Evolutionary conservation across 2,797 vertebrate species (phyloP).

Genomic region (Caiman crocodilus): DNA sequence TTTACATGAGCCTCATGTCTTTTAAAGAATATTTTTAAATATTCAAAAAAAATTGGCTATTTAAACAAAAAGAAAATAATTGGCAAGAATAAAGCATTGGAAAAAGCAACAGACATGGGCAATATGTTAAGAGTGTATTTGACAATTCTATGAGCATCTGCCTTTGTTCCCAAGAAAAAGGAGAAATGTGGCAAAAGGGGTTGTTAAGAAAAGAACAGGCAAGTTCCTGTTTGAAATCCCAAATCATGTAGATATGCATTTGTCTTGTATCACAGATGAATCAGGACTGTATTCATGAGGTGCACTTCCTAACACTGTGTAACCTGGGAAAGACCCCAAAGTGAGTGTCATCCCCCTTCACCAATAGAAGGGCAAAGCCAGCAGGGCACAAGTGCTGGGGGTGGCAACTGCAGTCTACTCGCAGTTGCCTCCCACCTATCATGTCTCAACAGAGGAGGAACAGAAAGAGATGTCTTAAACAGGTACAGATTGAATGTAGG

Average conservation of each 20-base stretch:
- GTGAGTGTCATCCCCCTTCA: too few relatives aligned
- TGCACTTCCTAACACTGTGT: neutral
- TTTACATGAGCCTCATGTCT: neutral
- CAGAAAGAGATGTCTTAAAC: too few relatives aligned
- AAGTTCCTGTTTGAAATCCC: neutral
- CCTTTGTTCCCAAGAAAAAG: conserved; percentile 12
- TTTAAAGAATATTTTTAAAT: neutral
- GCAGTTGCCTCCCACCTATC: too few relatives aligned
- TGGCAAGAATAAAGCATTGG: neutral
- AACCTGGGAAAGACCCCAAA: too few relatives aligned
- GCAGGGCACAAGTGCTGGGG: too few relatives aligned
- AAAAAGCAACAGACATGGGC: conserved; percentile 8
- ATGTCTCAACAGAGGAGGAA: too few relatives aligned
- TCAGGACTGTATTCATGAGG: neutral
- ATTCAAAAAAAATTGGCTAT: neutral
- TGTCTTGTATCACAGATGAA: neutral
- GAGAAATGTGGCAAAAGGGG: neutral
- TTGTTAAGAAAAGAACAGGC: neutral
- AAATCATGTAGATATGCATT: neutral
- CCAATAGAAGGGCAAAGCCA: too few relatives aligned
- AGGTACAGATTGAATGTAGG: too few relatives aligned
- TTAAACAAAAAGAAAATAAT: neutral
- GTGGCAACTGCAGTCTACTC: too few relatives aligned
- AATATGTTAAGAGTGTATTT: conserved; percentile 19
- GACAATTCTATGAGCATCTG: neutral